Conservation (phyloP, 2,113 vertebrate genomes). For the Poeciliopsis retropinna region DNA sequence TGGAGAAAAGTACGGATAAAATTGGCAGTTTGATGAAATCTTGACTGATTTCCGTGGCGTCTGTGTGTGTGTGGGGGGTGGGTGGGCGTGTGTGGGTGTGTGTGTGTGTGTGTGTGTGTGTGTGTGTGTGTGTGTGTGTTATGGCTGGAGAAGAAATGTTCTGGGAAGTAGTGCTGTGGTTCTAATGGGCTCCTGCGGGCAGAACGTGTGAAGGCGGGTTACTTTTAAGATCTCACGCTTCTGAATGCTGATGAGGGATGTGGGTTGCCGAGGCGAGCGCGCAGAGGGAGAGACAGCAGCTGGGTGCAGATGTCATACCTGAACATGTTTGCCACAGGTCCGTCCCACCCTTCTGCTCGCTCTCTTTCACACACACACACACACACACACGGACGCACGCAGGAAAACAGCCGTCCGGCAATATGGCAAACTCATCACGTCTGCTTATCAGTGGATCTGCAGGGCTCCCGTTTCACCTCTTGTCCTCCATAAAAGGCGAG, state of each 20-base stretch:
- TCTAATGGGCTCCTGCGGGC: conserved; percentile 47
- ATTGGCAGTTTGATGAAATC: conserved; percentile 16
- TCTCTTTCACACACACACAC: not conserved
- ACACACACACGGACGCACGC: not conserved
- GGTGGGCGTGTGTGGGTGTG: not conserved
- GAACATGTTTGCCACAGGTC: conserved; percentile 13
- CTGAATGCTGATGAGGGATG: conserved; percentile 64
- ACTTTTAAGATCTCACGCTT: conserved; percentile 31
- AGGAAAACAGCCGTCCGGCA: not conserved
- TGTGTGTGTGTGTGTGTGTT: not conserved
- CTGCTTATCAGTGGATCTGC: conserved; percentile 38
- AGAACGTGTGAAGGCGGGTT: conserved; percentile 42
- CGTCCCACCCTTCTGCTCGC: conserved; percentile 1
- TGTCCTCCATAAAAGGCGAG: conserved; percentile 51
- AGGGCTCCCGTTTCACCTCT: conserved; percentile 34
- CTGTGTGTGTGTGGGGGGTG: conserved; percentile 1
- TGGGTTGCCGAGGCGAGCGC: conserved; percentile 20
- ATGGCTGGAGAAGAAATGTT: conserved; percentile 26
- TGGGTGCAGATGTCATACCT: conserved; percentile 27
- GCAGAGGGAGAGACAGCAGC: conserved; percentile 32
- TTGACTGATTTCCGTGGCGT: not conserved
- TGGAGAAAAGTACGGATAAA: conserved; percentile 13
- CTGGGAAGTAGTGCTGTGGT: conserved; percentile 5
- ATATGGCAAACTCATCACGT: conserved; percentile 23
- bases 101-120: too few relatives aligned